Conservation (phyloP, 2,797 vertebrate species). For the Phoxinus dragarum region DNA sequence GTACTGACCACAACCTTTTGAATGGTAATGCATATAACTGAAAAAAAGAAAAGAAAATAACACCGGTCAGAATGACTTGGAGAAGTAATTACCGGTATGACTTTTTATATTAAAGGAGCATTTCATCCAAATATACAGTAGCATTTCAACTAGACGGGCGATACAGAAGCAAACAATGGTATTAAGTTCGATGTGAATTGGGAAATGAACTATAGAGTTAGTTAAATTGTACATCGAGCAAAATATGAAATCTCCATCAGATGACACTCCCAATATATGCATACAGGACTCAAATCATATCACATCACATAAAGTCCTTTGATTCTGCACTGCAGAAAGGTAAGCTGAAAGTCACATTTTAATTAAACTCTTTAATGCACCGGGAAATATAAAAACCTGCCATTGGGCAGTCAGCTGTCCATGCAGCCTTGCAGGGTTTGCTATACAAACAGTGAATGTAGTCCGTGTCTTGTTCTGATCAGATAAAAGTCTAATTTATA, state of each 20-base stretch:
- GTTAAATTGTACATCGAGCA: not conserved
- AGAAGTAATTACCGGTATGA: not conserved
- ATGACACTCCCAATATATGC: not conserved
- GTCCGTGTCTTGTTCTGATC: constrained; percentile 6
- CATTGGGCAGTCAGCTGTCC: constrained; percentile 33
- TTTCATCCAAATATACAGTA: not conserved
- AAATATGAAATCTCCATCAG: not conserved
- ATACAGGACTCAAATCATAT: not conserved
- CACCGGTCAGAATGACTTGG: too few species aligned
- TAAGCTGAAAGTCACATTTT: constrained; percentile 32
- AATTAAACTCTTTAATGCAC: constrained; percentile 18
- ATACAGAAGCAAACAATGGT: not conserved
- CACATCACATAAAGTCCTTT: not conserved
- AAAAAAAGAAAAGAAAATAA: not conserved
- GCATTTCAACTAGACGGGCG: not conserved
- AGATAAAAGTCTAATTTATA: constrained; percentile 22
- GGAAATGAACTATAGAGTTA: not conserved
- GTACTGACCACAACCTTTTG: too few species aligned
- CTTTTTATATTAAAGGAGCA: not conserved
- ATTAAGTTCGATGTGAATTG: not conserved
- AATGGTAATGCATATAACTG: too few species aligned
- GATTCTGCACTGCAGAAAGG: not conserved
- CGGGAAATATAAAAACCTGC: constrained; percentile 33
- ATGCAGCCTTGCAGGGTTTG: not conserved
- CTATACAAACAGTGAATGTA: constrained; percentile 5